These are phyloP conservation scores for Tryphoninae sp. DNA, from an alignment of 2,888 invertebrate genomes.

Conservation along the genomic window DNA sequence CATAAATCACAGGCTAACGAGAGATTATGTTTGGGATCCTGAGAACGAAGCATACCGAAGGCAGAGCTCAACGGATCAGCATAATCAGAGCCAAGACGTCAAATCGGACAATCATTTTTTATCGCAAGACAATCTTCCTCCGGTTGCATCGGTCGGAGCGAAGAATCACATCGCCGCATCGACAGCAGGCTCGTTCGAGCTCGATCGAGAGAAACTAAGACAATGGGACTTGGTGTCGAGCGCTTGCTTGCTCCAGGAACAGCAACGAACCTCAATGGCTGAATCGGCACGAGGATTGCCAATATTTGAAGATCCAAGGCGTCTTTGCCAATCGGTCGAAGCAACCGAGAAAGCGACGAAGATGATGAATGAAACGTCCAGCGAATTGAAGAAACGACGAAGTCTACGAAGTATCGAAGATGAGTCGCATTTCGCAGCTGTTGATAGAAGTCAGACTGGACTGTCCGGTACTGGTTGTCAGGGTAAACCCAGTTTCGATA, in stretches of 20 bases:
- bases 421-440: neutral
- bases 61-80: slow-evolving; percentile 57
- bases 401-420: slow-evolving; percentile 16
- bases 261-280: slow-evolving; percentile 84
- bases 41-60: slow-evolving; percentile 78
- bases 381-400: slow-evolving; percentile 14
- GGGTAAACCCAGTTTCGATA: neutral
- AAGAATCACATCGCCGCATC: slow-evolving; percentile 65
- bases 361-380: slow-evolving; percentile 51
- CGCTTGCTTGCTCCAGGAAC: slow-evolving; percentile 82
- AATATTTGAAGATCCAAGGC: slow-evolving; percentile 63
- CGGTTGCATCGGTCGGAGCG: slow-evolving; percentile 70
- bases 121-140: slow-evolving; percentile 82
- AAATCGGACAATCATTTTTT: slow-evolving; percentile 78
- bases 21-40: slow-evolving; percentile 80
- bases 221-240: slow-evolving; percentile 96
- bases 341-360: slow-evolving; percentile 46
- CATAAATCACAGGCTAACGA: slow-evolving; percentile 78
- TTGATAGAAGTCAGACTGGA: neutral
- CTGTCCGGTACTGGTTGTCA: neutral
- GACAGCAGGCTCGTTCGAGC: slow-evolving; percentile 81
- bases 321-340: slow-evolving; percentile 1
- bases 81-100: slow-evolving; percentile 60
- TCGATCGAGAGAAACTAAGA: slow-evolving; percentile 92
- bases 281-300: slow-evolving; percentile 79